Evolutionary conservation across 2,888 invertebrate genomes (phyloP), one percentile per base, ranked within the genome.

Genomic region (Rhaphigaster nebulosa): DNA sequence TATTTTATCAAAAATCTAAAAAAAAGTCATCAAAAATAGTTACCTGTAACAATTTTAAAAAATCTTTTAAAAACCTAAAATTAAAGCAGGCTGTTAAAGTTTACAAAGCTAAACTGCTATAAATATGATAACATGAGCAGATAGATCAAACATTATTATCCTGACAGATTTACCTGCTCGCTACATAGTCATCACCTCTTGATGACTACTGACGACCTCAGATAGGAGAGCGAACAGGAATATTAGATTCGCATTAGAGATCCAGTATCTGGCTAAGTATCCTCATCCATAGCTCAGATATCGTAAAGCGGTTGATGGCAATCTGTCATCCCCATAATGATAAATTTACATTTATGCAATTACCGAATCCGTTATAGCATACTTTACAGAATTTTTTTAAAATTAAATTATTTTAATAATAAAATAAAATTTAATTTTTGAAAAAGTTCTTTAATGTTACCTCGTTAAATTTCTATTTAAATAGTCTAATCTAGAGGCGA

Each of bases 221-320:
- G 60, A 65, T 65, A 65, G 60, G 60, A 65, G n/a, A 65, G 60
- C 12, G 15, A 52, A 8, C n/a, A 29, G n/a, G 60, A 29, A 65
- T 65, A 65, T 65, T 65, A 65, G 60, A 65, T 65, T 65, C 60
- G 60, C 60, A 65, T 65, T 65, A 65, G n/a, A 65, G 56, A 56
- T 56, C 29, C n/a, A 12, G 4, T n/a, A n/a, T 29, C 29, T 65
- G 29, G 10, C 13, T 29, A 15, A 29, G 60, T 65, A 29, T 65
- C 60, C 29, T 65, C 60, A 13, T 29, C n/a, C 60, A 8, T n/a
- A 65, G n/a, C 60, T n/a, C 2, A 29, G 60, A 65, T 65, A 65
- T 65, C 60, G 12, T 29, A 29, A 10, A n/a, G n/a, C 4, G n/a
- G 60, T 1, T n/a, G n/a, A 12, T 13, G 13, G 13, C 29, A 65